Conservation (phyloP, 2,113 vertebrate genomes). For the Spea multiplicata region DNA sequence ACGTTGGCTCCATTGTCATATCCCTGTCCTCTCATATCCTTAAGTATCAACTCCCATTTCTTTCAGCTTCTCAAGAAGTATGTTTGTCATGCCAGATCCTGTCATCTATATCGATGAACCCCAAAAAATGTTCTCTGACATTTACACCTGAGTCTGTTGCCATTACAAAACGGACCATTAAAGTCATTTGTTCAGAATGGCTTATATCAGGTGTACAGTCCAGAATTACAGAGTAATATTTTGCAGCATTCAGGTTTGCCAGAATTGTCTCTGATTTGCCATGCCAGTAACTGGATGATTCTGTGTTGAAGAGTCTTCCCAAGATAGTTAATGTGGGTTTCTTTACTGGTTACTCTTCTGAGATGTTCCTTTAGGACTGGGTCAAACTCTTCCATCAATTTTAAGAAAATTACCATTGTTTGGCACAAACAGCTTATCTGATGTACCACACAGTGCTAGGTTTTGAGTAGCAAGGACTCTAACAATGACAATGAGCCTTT, state of each 20-base stretch:
- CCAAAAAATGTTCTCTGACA: background rate
- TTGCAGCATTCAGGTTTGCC: constrained; percentile 1
- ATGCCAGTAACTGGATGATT: too few relatives aligned
- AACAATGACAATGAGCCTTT: background rate
- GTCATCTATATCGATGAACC: constrained; percentile 6
- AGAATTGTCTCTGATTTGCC: too few relatives aligned
- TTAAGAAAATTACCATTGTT: too few relatives aligned
- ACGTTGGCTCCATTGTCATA: constrained; percentile 10
- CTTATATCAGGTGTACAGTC: constrained; percentile 4
- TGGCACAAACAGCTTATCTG: too few relatives aligned
- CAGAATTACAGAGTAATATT: background rate
- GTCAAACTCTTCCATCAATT: too few relatives aligned
- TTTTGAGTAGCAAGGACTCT: background rate
- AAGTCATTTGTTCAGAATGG: constrained; percentile 8
- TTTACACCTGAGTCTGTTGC: background rate
- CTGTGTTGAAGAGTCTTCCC: too few relatives aligned
- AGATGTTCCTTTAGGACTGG: too few relatives aligned
- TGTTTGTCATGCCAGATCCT: background rate
- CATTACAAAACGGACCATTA: too few relatives aligned
- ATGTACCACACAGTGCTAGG: too few relatives aligned
- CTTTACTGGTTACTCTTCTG: too few relatives aligned
- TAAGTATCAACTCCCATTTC: background rate
- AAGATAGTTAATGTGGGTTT: too few relatives aligned
- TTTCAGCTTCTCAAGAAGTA: constrained; percentile 11
- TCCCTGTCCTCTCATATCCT: constrained; percentile 9